phyloP scores from a whole-genome alignment of 2,888 invertebrate species.

The Hofmannophila pseudospretella region DNA sequence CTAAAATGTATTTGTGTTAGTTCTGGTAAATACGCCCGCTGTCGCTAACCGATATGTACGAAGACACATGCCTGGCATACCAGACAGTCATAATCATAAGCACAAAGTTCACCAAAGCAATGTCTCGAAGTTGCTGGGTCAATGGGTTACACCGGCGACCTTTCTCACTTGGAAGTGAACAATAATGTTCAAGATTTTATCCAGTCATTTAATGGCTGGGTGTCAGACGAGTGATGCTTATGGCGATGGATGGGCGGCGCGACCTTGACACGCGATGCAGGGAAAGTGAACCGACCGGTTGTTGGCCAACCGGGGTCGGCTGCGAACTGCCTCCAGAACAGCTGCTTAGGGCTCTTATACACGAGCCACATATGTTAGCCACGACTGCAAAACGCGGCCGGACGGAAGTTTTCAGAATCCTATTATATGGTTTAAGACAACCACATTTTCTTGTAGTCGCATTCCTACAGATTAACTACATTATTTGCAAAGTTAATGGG shows the following conservation, averaged over 20 bases:
- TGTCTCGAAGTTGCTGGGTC: conserved; percentile 3
- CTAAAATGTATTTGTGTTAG: no score
- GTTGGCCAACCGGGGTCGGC: conserved; percentile 52
- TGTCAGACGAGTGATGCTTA: conserved; percentile 25
- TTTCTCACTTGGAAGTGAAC: conserved; percentile 1
- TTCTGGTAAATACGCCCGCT: no score
- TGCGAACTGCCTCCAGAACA: conserved; percentile 6
- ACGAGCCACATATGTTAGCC: no score
- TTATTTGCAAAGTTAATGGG: no score
- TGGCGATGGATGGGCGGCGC: conserved; percentile 38
- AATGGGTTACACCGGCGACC: conserved; percentile 6
- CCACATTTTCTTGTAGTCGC: no score
- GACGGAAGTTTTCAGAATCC: no score
- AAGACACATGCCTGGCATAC: not conserved
- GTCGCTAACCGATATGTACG: no score
- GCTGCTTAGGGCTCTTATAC: no score
- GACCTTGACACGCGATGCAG: conserved; percentile 68
- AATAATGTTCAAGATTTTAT: not conserved
- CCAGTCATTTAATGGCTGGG: conserved; percentile 3
- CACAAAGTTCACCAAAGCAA: conserved; percentile 4
- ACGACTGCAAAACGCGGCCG: no score
- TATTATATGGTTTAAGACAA: no score
- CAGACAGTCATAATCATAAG: not conserved
- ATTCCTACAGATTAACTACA: no score
- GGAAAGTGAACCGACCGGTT: conserved; percentile 72